Evolutionary conservation across 2,888 invertebrate species (phyloP), one percentile per base, ranked within the genome.

Genomic region (Leucophenga montana): DNA sequence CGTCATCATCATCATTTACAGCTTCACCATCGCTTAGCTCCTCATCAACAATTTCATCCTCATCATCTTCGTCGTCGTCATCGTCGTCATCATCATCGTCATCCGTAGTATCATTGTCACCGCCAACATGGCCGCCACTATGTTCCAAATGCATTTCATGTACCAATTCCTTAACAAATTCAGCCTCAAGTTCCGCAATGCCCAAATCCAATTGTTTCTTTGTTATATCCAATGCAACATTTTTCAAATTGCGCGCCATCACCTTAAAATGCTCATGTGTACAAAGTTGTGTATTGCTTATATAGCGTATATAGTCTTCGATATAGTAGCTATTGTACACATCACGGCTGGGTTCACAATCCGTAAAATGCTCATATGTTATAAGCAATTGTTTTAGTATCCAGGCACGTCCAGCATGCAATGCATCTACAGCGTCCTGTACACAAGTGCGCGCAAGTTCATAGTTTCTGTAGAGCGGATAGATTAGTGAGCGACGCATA

Each of bases 391-490:
- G 88, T 66, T 88, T 88, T 0, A 87, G 71, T 31, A 88, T 75
- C 88, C 88, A 88, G 14, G 75, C 69, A 16, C 83, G 79, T 4
- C 82, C 83, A 3, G 75, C 78, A 64, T 85, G 83, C 9, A 88
- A 68, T 20, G 86, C 88, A 16, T 83, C 81, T n/a, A 88, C 81
- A 27, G 84, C 82, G 76, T 88, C 88, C 14, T 83, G 74, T 2
- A 86, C 81, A 66, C 88, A 88, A 39, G 79, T 75, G 3, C 82
- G 79, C 0, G 86, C 85, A 22, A 88, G 75, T 50, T 88, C 87
- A 48, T 85, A 88, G 69, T 87, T 88, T 4, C 88, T 81, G 71
- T 87, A 88, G 22, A 88, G 69, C 2, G 88, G 88, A 78, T 88
- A 88, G 22, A 85, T 85, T 4, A 88, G 75, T 1, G 81, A 84